phyloP scores from a whole-genome alignment of 2,888 invertebrate species.

The Drepanosiphum platanoidis region DNA sequence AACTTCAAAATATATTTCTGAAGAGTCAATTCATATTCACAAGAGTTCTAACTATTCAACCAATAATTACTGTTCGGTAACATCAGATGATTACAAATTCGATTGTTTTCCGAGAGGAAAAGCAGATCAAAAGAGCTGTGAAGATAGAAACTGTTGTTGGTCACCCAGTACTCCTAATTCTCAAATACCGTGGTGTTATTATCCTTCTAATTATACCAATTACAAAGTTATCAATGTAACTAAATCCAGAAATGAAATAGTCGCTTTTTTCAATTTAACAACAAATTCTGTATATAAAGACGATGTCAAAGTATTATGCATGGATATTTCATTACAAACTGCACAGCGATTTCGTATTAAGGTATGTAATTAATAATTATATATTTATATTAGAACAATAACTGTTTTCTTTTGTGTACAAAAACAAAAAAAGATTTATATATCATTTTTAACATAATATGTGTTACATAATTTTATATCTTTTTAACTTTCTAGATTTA shows the following conservation, averaged over 20 bases:
- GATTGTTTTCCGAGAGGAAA: slow-evolving; percentile 65
- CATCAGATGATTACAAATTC: slow-evolving; percentile 64
- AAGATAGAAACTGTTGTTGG: slow-evolving; percentile 65
- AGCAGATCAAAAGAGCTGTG: slow-evolving; percentile 63
- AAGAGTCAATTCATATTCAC: background rate
- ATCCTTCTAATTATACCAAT: slow-evolving; percentile 75
- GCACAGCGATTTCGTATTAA: slow-evolving; percentile 75
- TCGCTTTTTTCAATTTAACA: slow-evolving; percentile 71
- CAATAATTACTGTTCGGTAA: slow-evolving; percentile 57
- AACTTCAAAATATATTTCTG: background rate
- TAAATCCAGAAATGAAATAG: slow-evolving; percentile 72
- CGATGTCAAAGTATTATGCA: slow-evolving; percentile 72
- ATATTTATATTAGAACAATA: background rate
- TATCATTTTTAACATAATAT: background rate
- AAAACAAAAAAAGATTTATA: background rate
- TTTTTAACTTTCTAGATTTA: slow-evolving; percentile 68
- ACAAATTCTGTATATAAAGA: slow-evolving; percentile 74
- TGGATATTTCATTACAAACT: slow-evolving; percentile 74
- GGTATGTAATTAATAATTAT: slow-evolving; percentile 72
- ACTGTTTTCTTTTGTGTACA: background rate
- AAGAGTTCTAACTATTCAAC: background rate
- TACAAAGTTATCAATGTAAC: slow-evolving; percentile 75
- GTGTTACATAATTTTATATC: slow-evolving; percentile 50
- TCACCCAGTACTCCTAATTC: slow-evolving; percentile 37
- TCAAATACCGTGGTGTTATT: slow-evolving; percentile 77